Evolutionary conservation across 2,888 invertebrate genomes (phyloP).

Genomic region (Anthrax anthrax): DNA sequence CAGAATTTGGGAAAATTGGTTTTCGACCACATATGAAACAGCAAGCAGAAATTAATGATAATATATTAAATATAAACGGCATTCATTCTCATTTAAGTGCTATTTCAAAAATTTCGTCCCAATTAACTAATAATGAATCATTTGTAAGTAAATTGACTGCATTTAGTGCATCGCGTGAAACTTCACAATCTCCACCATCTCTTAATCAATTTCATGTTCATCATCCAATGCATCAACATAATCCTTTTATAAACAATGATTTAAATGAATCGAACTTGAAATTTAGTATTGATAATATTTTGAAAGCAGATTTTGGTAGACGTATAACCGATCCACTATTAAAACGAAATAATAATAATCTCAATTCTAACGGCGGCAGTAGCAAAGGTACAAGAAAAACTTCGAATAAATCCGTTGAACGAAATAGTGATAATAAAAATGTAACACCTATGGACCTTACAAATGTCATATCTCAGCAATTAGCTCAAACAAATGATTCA

Average conservation of each 20-base stretch:
- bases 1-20: slow-evolving; percentile 11
- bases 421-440: slow-evolving; percentile 5
- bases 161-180: slow-evolving; percentile 17
- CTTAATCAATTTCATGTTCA: slow-evolving; percentile 16
- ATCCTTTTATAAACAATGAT: slow-evolving; percentile 25
- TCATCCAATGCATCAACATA: slow-evolving; percentile 25
- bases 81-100: slow-evolving; percentile 55
- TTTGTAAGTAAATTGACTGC: slow-evolving; percentile 28
- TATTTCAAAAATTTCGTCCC: slow-evolving; percentile 44
- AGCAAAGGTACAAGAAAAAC: slow-evolving; percentile 9
- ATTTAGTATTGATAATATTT: slow-evolving; percentile 76
- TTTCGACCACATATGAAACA: slow-evolving; percentile 14
- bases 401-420: background rate
- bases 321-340: slow-evolving; percentile 53
- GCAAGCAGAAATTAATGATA: slow-evolving; percentile 12
- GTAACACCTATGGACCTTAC: slow-evolving; percentile 10
- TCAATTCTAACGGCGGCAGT: slow-evolving; percentile 8
- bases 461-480: background rate
- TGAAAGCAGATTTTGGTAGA: slow-evolving; percentile 72
- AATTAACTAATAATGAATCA: slow-evolving; percentile 21
- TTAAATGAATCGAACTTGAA: slow-evolving; percentile 47
- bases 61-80: slow-evolving; percentile 29
- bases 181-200: slow-evolving; percentile 11
- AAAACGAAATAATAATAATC: slow-evolving; percentile 24
- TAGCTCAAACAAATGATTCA: background rate